Evolutionary conservation across 2,113 vertebrate genomes (phyloP), one percentile per base, ranked within the genome.

Genomic region (Macrotis lagotis): DNA sequence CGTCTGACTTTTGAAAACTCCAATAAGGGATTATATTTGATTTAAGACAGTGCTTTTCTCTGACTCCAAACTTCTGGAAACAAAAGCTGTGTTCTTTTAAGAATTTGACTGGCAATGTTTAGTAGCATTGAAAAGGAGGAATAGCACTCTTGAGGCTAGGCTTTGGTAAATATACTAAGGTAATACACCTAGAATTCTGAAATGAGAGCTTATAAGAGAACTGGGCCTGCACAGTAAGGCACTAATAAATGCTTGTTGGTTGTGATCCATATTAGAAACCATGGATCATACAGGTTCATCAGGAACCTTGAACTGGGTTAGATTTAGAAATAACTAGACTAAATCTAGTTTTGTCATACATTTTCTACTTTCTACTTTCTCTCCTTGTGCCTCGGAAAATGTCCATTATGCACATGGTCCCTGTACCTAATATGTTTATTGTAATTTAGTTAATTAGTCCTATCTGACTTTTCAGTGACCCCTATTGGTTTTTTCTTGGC

Each of bases 251-350:
- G 55, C 55, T 59, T 44, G 37, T 74, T 44, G 66, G 44, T n/a
- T 74, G 0, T 50, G 48, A 24, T 50, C 92, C 50, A 28, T 91
- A 26, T 28, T 11, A 52, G 26, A 83, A 91, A 14, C 53, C 89
- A 25, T 14, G 66, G 14, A 50, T 59, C 11, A n/a, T 9, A 16
- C 91, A 96, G 91, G 3, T 24, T 93, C 88, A 22, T 44, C 16
- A n/a, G 37, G n/a, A 74, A n/a, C 16, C 66, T 44, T n/a, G 16
- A 92, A 53, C 44, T 93, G 47, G 51, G 19, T 93, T 95, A 19
- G 50, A 74, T 55, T 96, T 95, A 90, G 48, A 88, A 95, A 51
- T 37, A 51, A 74, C 66, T 74, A 14, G 16, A 44, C 16, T 74
- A 66, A 59, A 66, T 12, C 12, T 66, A 37, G 31, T 66, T 66